These are phyloP conservation scores for Scytalopus superciliaris DNA, from an alignment of 2,113 vertebrate species.

Conservation along the genomic window DNA sequence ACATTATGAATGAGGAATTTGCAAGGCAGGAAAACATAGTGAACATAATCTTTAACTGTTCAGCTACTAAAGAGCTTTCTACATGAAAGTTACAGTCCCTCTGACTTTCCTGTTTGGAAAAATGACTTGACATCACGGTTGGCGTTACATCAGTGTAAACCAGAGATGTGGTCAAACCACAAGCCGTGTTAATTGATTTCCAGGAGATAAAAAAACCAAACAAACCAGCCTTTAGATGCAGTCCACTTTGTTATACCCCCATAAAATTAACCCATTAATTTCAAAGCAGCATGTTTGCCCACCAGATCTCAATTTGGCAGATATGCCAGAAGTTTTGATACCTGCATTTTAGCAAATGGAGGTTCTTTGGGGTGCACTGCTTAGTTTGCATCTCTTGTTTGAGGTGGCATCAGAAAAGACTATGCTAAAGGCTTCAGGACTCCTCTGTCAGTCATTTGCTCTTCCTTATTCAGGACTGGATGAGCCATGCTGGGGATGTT, in stretches of 20 bases:
- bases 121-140: neutral
- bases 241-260: neutral
- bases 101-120: neutral
- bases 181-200: neutral
- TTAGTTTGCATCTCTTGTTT: neutral
- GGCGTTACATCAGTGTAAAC: neutral
- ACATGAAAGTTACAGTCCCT: neutral
- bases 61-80: constrained; percentile 28
- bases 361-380: neutral
- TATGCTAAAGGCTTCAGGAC: neutral
- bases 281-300: neutral
- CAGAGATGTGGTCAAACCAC: neutral
- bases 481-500: neutral
- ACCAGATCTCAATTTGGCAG: neutral
- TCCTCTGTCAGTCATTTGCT: neutral
- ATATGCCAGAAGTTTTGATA: accelerated
- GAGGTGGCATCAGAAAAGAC: neutral
- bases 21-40: constrained; percentile 18
- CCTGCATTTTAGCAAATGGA: neutral
- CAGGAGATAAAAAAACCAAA: neutral
- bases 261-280: neutral
- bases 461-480: neutral
- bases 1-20: constrained; percentile 64
- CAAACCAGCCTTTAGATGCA: neutral
- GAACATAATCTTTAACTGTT: constrained; percentile 52